Evolutionary conservation across 2,888 invertebrate species (phyloP).

Genomic region (Drosophila multiciliata): DNA sequence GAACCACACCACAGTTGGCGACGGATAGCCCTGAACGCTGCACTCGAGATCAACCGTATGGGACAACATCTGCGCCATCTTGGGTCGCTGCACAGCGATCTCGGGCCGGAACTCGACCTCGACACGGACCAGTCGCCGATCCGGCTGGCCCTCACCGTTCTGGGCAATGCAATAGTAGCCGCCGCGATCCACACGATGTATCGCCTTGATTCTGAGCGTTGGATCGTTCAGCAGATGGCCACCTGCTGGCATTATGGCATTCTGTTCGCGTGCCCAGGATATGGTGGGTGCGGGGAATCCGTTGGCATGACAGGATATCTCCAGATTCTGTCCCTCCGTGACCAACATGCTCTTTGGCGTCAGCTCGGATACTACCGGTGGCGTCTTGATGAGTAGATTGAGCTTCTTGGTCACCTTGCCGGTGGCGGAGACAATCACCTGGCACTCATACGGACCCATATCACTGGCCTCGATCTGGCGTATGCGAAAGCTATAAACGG

Average conservation of each 20-base stretch:
- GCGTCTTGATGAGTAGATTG: slow-evolving; percentile 82
- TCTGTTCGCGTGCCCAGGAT: slow-evolving; percentile 89
- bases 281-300: slow-evolving; percentile 91
- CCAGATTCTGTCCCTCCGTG: slow-evolving; percentile 81
- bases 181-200: slow-evolving; percentile 83
- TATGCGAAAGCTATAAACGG: slow-evolving; percentile 82
- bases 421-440: slow-evolving; percentile 82
- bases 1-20: slow-evolving; percentile 83
- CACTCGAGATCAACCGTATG: slow-evolving; percentile 83
- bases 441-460: slow-evolving; percentile 84
- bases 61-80: slow-evolving; percentile 82
- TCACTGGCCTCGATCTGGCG: slow-evolving; percentile 82
- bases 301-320: slow-evolving; percentile 89
- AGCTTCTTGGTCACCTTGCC: slow-evolving; percentile 81
- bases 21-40: slow-evolving; percentile 83
- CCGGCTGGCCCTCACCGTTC: slow-evolving; percentile 83
- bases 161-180: slow-evolving; percentile 84
- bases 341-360: slow-evolving; percentile 79
- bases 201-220: slow-evolving; percentile 76
- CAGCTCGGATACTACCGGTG: slow-evolving; percentile 81
- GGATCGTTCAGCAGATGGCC: slow-evolving; percentile 79
- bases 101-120: slow-evolving; percentile 84
- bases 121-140: slow-evolving; percentile 79
- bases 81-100: slow-evolving; percentile 82
- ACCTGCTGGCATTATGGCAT: slow-evolving; percentile 85